Evolutionary conservation across 2,113 vertebrate species (phyloP).

Genomic region (Upupa epops): DNA sequence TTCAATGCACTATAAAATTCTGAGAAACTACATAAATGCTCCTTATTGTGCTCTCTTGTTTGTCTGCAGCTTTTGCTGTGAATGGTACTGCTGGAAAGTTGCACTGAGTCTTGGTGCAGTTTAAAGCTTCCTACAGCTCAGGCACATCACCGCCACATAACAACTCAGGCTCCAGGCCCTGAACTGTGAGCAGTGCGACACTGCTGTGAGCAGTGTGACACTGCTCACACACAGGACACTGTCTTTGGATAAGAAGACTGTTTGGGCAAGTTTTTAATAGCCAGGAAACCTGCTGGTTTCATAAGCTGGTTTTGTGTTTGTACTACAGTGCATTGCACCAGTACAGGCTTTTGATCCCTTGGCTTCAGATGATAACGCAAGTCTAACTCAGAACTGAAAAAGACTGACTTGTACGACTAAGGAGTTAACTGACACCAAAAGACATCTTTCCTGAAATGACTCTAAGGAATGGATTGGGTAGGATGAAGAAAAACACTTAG

Average conservation of each 20-base stretch:
- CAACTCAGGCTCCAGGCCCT: neutral
- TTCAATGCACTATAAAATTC: neutral
- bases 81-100: neutral
- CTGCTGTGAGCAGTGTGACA: neutral
- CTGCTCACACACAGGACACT: accelerated
- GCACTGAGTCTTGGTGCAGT: neutral
- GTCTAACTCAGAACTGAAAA: neutral
- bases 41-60: neutral
- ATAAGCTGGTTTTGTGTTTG: neutral
- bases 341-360: neutral
- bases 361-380: neutral
- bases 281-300: neutral
- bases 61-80: neutral
- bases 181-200: neutral
- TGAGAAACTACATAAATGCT: neutral
- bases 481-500: neutral
- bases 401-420: neutral
- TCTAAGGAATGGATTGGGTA: neutral
- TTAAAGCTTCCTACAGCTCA: neutral
- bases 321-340: neutral
- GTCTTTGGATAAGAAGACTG: neutral
- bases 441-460: neutral
- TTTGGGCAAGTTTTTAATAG: neutral
- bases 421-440: neutral
- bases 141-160: neutral